Percentiles rank a stretch among this genome's conserved stretches.
Evolutionary conservation across 1,140 invertebrate species (phyloP).

Genomic region (Philotrypesis tridentata): DNA sequence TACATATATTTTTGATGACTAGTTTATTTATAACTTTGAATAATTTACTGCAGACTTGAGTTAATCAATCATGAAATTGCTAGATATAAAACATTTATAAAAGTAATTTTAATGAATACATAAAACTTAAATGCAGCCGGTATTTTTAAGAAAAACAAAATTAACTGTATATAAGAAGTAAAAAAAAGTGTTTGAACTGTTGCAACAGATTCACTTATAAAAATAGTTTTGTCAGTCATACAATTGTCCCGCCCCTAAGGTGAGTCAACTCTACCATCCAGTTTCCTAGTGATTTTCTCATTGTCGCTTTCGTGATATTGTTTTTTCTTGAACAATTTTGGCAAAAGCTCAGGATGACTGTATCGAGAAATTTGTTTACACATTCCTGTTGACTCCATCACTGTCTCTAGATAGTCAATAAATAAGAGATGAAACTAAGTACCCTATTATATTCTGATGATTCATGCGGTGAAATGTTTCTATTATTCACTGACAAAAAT

Average conservation of each 20-base stretch:
- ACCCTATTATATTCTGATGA: conserved; percentile 13
- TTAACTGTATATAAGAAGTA: conserved; percentile 28
- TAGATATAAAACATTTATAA: too few relatives aligned
- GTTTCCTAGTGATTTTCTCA: conserved; percentile 1
- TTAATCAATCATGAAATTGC: too few relatives aligned
- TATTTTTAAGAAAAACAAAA: background rate
- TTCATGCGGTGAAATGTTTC: background rate
- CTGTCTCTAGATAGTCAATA: background rate
- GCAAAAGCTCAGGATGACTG: background rate
- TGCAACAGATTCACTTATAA: conserved; percentile 47
- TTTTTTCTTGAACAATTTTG: background rate
- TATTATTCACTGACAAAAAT: conserved; percentile 6
- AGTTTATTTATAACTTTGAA: background rate
- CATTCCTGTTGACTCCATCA: conserved; percentile 14
- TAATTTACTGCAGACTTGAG: background rate
- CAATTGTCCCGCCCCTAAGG: background rate
- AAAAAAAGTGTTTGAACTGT: conserved; percentile 37
- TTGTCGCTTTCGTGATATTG: background rate
- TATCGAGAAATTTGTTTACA: conserved; percentile 27
- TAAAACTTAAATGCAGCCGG: too few relatives aligned
- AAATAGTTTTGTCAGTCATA: conserved; percentile 47
- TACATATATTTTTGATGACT: background rate
- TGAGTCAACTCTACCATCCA: conserved; percentile 13
- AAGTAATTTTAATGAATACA: too few relatives aligned
- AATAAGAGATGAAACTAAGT: background rate